Evolutionary conservation across 2,113 vertebrate genomes (phyloP).

Genomic region (Nicator chloris): DNA sequence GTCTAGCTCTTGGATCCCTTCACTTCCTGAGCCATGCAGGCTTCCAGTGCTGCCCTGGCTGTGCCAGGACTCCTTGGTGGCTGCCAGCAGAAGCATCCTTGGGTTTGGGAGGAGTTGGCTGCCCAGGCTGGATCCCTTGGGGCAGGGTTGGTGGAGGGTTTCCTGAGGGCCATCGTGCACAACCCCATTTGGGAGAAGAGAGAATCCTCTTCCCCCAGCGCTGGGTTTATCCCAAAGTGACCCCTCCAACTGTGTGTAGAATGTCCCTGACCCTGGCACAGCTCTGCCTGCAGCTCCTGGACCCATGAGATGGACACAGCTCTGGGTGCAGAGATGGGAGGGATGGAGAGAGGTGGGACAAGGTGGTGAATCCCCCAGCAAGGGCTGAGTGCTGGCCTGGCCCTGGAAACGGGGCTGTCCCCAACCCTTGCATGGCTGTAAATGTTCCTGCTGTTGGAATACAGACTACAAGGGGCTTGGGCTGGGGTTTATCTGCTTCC

Average conservation of each 20-base stretch:
- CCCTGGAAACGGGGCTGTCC: not conserved
- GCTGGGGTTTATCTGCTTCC: conserved; percentile 5
- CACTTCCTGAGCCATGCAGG: not conserved
- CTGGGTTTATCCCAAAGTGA: not conserved
- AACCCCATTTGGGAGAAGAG: fast-evolving
- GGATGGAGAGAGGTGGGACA: not conserved
- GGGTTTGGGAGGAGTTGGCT: fast-evolving
- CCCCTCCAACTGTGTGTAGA: not conserved
- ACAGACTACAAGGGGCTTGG: fast-evolving
- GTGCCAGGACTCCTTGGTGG: not conserved
- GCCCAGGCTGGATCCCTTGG: not conserved
- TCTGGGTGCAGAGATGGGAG: not conserved
- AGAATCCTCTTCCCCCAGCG: not conserved
- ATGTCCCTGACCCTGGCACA: not conserved
- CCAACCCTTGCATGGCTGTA: not conserved
- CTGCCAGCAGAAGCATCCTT: not conserved
- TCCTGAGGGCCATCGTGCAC: not conserved
- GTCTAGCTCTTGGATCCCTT: not conserved
- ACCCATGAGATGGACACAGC: too few species aligned
- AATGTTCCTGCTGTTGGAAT: not conserved
- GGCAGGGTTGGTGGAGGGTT: not conserved
- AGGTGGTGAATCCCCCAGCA: not conserved
- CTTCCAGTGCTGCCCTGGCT: not conserved
- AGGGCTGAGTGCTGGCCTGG: not conserved
- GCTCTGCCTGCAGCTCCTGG: not conserved